phyloP scores from a whole-genome alignment of 2,797 vertebrate species.

The Tangara arthus region DNA sequence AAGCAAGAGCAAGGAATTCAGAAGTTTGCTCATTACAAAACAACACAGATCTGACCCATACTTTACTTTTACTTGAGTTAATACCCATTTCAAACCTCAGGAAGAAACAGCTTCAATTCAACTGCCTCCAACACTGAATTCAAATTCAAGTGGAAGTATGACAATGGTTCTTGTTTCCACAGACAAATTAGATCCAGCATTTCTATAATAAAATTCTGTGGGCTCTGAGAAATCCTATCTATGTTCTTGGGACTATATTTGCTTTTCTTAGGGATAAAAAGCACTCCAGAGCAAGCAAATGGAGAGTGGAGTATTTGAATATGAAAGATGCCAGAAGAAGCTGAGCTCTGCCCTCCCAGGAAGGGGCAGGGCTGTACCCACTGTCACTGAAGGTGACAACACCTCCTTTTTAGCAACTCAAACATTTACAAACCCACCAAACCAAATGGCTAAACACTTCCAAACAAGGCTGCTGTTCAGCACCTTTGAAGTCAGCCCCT shows the following conservation, averaged over 20 bases:
- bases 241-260: background rate
- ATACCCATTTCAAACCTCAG: background rate
- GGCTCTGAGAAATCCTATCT: background rate
- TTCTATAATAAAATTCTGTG: background rate
- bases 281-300: background rate
- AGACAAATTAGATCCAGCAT: background rate
- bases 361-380: background rate
- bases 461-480: conserved; percentile 35
- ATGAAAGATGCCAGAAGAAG: background rate
- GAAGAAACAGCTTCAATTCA: background rate
- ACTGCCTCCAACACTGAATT: background rate
- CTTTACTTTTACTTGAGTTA: background rate
- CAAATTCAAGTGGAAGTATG: background rate
- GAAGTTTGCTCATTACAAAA: background rate
- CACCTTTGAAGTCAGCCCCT: conserved; percentile 30
- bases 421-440: background rate
- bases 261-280: background rate
- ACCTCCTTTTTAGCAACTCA: background rate
- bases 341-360: background rate
- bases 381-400: background rate
- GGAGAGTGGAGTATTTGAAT: background rate
- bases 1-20: background rate
- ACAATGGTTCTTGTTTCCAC: background rate
- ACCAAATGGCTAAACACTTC: background rate
- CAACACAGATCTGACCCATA: background rate